A percentile compares a stretch with the other conserved stretches of the same genome.
Evolutionary conservation across 2,888 invertebrate genomes (phyloP).

Genomic region (Ophion slaviceki): DNA sequence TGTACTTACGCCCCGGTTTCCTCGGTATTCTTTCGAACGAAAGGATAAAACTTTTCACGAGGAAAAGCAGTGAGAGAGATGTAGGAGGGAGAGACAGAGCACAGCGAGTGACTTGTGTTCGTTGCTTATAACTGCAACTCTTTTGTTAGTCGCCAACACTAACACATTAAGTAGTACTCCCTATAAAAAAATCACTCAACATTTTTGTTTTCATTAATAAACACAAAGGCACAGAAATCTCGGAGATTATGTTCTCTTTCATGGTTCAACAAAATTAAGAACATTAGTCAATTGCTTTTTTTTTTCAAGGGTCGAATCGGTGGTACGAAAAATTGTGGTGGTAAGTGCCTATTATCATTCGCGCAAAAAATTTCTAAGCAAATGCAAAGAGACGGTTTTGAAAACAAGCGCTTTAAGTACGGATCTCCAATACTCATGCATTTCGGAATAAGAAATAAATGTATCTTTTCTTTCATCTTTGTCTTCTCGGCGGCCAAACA

Average conservation of each 20-base stretch:
- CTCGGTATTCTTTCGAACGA: conserved; percentile 53
- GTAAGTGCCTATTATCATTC: conserved; percentile 60
- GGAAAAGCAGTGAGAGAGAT: conserved; percentile 58
- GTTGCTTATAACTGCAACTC: conserved; percentile 79
- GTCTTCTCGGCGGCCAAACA: conserved; percentile 42
- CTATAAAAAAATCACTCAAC: conserved; percentile 82
- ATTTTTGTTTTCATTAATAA: conserved; percentile 79
- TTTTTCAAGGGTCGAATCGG: conserved; percentile 21
- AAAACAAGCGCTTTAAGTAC: conserved; percentile 56
- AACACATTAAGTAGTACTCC: conserved; percentile 79
- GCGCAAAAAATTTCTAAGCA: conserved; percentile 61
- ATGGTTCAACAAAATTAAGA: conserved; percentile 62
- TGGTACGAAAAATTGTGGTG: conserved; percentile 44
- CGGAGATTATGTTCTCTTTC: conserved; percentile 27
- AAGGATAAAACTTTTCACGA: conserved; percentile 60
- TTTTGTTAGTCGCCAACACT: conserved; percentile 82
- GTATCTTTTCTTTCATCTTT: background rate
- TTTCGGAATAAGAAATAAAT: conserved; percentile 29
- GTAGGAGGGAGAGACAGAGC: conserved; percentile 79
- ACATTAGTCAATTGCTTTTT: conserved; percentile 43
- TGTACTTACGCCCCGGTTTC: conserved; percentile 61
- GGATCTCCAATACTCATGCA: conserved; percentile 60
- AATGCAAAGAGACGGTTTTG: conserved; percentile 50
- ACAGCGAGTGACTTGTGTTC: conserved; percentile 81
- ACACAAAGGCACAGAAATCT: conserved; percentile 72